Percentiles rank a stretch among this genome's conserved stretches.
phyloP scores from a whole-genome alignment of 2,113 vertebrate species.

The Neopipo cinnamomea region DNA sequence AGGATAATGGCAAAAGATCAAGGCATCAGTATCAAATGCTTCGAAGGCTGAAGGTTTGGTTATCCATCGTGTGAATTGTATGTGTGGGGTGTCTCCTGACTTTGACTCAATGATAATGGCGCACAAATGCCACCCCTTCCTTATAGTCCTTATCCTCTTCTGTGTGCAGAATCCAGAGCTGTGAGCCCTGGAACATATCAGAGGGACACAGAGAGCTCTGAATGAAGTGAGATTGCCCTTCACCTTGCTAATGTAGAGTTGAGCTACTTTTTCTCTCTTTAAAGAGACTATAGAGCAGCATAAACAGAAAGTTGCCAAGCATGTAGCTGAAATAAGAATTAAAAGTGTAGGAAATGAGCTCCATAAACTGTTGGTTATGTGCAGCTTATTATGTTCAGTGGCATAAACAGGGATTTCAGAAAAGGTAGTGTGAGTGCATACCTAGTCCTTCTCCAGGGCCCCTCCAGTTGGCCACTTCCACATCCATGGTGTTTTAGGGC shows the following conservation, averaged over 20 bases:
- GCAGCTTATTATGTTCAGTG: neutral
- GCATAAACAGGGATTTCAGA: neutral
- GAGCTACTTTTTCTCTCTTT: neutral
- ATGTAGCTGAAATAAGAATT: neutral
- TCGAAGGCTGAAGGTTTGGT: neutral
- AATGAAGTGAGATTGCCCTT: neutral
- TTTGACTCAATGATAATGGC: neutral
- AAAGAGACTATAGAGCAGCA: neutral
- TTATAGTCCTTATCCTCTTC: neutral
- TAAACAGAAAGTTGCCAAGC: neutral
- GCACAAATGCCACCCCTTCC: neutral
- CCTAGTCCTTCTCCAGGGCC: neutral
- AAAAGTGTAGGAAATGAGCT: neutral
- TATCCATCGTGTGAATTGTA: accelerated
- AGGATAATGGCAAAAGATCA: neutral
- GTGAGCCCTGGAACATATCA: accelerated
- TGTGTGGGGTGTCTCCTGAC: neutral
- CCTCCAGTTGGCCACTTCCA: neutral
- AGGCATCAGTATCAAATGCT: neutral
- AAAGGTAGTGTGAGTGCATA: accelerated
- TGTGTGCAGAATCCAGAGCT: neutral
- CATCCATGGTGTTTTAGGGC: accelerated
- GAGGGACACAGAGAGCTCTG: neutral
- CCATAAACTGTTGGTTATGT: accelerated
- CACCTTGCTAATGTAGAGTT: neutral